Base-by-base conservation (phyloP, 1,140 invertebrate species). In the Capitella teleta region DNA sequence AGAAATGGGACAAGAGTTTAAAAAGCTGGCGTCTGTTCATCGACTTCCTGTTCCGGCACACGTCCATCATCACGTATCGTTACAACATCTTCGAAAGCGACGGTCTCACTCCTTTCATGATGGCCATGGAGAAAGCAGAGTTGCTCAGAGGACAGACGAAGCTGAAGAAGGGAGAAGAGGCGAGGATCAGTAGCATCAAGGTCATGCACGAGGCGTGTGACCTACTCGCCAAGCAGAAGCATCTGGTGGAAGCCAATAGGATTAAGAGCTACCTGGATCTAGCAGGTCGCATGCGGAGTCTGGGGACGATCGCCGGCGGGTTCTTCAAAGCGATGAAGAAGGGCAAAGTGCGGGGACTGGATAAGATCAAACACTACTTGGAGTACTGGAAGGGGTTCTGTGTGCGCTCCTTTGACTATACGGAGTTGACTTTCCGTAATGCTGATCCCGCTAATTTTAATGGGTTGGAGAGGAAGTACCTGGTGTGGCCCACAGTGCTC, bases 331-430 rank as follows among this genome's bases (percentile, higher is more conserved):
- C 49, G 10, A 10, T 51, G 21, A 44, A 42, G 28, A 51, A 51
- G 40, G 40, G 49, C 25, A 51, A 51, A 21, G 38, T 43, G 12
- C n/a, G 16, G 16, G 26, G 28, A n/a, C 2, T 51, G 4, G 49
- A 51, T 28, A 42, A 42, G 14, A 51, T 51, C 3, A 51, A 51
- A 28, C 18, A 26, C 12, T 51, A n/a, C 26, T 14, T 51, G 24
- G 49, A 51, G 28, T 51, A 26, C 41, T 51, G 49, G 49, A 51
- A 51, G 28, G 49, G 49, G n/a, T 51, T 51, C 49, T 28, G 23
- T 18, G 23, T 44, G 25, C 38, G 49, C 16, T 25, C 16, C 14
- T 51, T 28, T 23, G 49, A 51, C 49, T 51, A 32, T 16, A 28
- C 21, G 28, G 37, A 51, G 28, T 28, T 51, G 14, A 2, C 16